Percentiles rank a stretch among this genome's conserved stretches.
Conservation (phyloP, 2,888 invertebrate species). For the Microdon myrmicae region DNA sequence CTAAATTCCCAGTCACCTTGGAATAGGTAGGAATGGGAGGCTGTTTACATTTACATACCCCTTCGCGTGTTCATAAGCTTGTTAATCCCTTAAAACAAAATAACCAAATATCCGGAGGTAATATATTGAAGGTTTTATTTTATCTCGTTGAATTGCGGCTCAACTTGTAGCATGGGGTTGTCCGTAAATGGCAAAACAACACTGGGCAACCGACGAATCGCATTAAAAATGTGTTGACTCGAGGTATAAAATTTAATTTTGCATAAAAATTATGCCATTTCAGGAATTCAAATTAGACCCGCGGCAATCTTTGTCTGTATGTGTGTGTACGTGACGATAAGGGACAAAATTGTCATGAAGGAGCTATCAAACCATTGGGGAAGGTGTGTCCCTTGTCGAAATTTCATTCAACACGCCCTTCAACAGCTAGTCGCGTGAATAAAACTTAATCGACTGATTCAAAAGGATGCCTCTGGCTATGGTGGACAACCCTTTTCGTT, state of each 20-base stretch:
- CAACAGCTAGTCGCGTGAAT: not conserved
- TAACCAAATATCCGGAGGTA: slow-evolving; percentile 39
- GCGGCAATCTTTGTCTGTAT: slow-evolving; percentile 1
- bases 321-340: not conserved
- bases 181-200: not conserved
- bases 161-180: slow-evolving; percentile 1
- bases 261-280: slow-evolving; percentile 46
- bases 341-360: not conserved
- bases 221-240: slow-evolving; percentile 36
- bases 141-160: not conserved
- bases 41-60: slow-evolving; percentile 23
- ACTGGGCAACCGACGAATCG: slow-evolving; percentile 19
- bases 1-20: slow-evolving; percentile 15
- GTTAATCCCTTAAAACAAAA: slow-evolving; percentile 47
- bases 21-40: slow-evolving; percentile 4
- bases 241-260: slow-evolving; percentile 43
- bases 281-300: slow-evolving; percentile 43
- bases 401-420: slow-evolving; percentile 1
- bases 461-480: no score
- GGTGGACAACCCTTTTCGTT: no score
- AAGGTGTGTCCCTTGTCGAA: slow-evolving; percentile 13
- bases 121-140: slow-evolving; percentile 36
- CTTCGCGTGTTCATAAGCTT: slow-evolving; percentile 42
- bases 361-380: slow-evolving; percentile 11
- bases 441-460: no score